Evolutionary conservation across 2,888 invertebrate genomes (phyloP).

Genomic region (Catocala nupta): DNA sequence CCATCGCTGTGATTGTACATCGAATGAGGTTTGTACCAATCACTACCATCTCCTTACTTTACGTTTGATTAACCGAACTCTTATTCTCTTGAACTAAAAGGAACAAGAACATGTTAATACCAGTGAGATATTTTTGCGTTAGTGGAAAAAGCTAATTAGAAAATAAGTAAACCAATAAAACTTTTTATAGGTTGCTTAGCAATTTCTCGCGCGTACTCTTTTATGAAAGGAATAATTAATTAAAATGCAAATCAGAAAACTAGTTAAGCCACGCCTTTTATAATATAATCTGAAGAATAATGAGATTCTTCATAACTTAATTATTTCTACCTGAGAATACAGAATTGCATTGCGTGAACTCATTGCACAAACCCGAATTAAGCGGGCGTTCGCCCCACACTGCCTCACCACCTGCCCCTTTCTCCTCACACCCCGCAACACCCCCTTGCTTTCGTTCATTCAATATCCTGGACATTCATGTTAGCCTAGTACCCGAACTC

Average conservation of each 20-base stretch:
- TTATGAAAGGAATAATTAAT: slow-evolving; percentile 19
- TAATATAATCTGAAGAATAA: slow-evolving; percentile 15
- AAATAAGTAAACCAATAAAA: slow-evolving; percentile 3
- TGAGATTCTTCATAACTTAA: slow-evolving; percentile 17
- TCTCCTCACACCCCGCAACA: slow-evolving; percentile 20
- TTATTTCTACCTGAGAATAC: slow-evolving; percentile 18
- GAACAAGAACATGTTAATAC: no score
- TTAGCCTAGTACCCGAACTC: slow-evolving; percentile 65
- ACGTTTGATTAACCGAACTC: no score
- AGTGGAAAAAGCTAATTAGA: background rate
- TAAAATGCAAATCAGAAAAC: slow-evolving; percentile 27
- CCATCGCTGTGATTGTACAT: no score
- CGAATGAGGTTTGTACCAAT: no score
- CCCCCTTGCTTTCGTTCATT: slow-evolving; percentile 28
- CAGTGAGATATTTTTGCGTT: background rate
- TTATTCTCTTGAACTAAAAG: no score
- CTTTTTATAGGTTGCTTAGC: slow-evolving; percentile 1
- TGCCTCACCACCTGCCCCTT: background rate
- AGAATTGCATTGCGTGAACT: slow-evolving; percentile 30
- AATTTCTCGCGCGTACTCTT: background rate
- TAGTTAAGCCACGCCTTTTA: slow-evolving; percentile 13
- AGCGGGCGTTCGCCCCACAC: slow-evolving; percentile 35
- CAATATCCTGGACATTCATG: slow-evolving; percentile 43
- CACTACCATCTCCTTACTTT: no score
- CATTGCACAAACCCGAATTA: slow-evolving; percentile 22